Evolutionary conservation across 2,113 vertebrate species (phyloP), one percentile per base, ranked within the genome.

Genomic region (Bujurquina vittata): DNA sequence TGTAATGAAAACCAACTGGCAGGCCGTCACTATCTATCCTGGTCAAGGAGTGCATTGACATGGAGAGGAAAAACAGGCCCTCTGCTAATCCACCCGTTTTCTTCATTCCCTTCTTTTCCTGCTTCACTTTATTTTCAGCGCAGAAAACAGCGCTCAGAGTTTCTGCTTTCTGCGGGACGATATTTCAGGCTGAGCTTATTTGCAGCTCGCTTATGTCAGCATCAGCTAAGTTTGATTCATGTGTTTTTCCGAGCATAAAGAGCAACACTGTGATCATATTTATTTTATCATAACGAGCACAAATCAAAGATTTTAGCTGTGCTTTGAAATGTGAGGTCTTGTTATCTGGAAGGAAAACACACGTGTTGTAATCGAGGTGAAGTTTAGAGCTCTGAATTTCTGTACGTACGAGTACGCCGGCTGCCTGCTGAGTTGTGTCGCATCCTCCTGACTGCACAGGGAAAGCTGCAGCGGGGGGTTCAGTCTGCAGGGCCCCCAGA

Each of bases 1-100:
- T 75, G 87, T 95, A 95, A 96, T 95, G 93, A 94, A 95, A 95
- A 94, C 94, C 95, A 96, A 95, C 93, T 95, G 95, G 91, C 90
- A 85, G 84, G 88, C 94, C 86, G 92, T 95, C 95, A 95, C 91
- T 95, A 95, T 94, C 94, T 78, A 88, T 92, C 88, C 89, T 77
- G 81, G 75, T 75, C 75, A 80, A 83, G 91, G 85, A 87, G 86
- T 74, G 77, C 89, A 87, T 63, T 84, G 94, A 92, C 90, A 87
- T 74, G 78, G 78, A 87, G 89, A 91, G 89, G 81, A 89, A 94
- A 95, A 95, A 93, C 93, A 94, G 84, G 79, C 88, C 87, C 77
- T 65, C 73, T 86, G 76, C 87, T 92, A 93, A 93, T 92, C 89
- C 91, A 86, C 74, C 83, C 87, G 33, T 75, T 62, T 79, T 52